These are phyloP conservation scores for Rynchops niger DNA, from an alignment of 2,113 vertebrate genomes.

Conservation along the genomic window DNA sequence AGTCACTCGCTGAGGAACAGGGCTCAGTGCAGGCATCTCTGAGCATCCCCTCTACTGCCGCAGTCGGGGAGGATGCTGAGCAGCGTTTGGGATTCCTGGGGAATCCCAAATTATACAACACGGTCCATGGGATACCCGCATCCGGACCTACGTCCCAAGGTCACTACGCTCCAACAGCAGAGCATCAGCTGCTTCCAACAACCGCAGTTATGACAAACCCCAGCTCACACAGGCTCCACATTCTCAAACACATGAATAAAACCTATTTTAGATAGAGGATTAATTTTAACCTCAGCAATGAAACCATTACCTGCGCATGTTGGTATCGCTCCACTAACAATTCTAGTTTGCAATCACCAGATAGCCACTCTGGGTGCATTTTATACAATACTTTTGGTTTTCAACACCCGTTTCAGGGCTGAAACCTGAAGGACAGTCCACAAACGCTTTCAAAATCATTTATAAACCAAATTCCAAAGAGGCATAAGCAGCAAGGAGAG, in stretches of 20 bases:
- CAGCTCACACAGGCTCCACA: neutral
- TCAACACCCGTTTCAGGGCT: neutral
- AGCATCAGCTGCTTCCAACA: neutral
- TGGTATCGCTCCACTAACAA: neutral
- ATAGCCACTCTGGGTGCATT: neutral
- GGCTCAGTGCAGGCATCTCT: neutral
- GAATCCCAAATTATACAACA: neutral
- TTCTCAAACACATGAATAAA: neutral
- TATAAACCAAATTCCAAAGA: neutral
- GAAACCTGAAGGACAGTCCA: neutral
- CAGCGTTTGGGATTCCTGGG: neutral
- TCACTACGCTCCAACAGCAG: neutral
- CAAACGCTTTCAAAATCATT: neutral
- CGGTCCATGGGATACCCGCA: neutral
- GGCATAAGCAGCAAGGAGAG: neutral
- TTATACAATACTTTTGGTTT: neutral
- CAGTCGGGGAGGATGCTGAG: accelerated
- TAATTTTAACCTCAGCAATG: neutral
- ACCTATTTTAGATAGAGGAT: neutral
- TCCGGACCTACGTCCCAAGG: neutral
- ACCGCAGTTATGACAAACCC: neutral
- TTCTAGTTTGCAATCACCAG: neutral
- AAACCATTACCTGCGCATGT: neutral
- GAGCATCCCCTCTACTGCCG: neutral
- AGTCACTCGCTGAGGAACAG: accelerated